Percentiles rank a stretch among this genome's conserved stretches.
These are phyloP conservation scores for Neodon shergylaensis DNA, from an alignment of 2,113 vertebrate genomes.

Conservation along the genomic window DNA sequence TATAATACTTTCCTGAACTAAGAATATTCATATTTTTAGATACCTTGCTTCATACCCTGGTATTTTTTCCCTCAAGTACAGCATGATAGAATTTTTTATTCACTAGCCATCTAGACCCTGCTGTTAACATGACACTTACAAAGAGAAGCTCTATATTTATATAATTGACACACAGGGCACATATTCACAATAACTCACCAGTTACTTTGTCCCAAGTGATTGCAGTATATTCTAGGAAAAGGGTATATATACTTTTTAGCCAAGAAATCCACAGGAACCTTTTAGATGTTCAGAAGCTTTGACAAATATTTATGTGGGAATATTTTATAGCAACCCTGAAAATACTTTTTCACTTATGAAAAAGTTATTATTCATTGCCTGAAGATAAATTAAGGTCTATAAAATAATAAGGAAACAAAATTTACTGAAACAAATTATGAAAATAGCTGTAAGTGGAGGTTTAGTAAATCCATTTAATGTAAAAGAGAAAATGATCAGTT, in stretches of 20 bases:
- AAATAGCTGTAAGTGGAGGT: no score
- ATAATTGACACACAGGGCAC: background rate
- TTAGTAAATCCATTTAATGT: no score
- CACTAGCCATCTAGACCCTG: background rate
- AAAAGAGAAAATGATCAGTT: no score
- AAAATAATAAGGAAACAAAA: no score
- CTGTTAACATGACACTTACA: background rate
- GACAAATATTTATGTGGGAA: background rate
- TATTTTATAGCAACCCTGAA: background rate
- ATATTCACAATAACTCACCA: background rate
- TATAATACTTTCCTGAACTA: background rate
- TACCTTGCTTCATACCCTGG: background rate
- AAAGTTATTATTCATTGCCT: no score
- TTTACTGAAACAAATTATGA: no score
- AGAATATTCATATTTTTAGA: background rate
- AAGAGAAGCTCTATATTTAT: background rate
- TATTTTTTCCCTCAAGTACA: background rate
- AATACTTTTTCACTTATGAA: no score
- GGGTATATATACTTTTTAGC: rapidly evolving
- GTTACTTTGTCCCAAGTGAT: background rate
- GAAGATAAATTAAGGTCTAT: no score
- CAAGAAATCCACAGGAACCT: background rate
- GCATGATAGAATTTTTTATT: background rate
- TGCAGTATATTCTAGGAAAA: background rate
- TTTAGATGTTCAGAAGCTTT: background rate